Conservation (phyloP, 1,140 invertebrate genomes). For the Acyrthosiphon pisum region DNA sequence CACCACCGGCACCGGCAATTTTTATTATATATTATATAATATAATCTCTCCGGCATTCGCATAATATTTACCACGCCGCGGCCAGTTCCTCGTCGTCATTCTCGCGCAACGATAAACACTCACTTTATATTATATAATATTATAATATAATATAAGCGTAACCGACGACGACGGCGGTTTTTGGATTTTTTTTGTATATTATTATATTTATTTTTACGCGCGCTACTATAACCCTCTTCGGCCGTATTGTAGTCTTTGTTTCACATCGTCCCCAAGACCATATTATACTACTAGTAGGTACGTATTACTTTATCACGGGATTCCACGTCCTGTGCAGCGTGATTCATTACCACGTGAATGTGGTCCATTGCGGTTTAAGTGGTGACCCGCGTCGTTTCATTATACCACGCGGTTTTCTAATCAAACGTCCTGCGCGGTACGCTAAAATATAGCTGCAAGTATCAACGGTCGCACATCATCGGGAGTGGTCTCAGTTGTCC, state of each 20-base stretch:
- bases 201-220: neutral
- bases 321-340: neutral
- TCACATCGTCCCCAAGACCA: neutral
- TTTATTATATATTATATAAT: neutral
- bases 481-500: too few relatives aligned
- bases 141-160: neutral
- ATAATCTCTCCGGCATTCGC: neutral
- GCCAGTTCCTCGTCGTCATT: conserved; percentile 2
- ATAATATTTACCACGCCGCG: neutral
- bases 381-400: neutral
- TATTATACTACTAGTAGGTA: neutral
- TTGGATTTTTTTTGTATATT: neutral
- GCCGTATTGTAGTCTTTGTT: neutral
- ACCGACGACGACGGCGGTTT: neutral
- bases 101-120: conserved; percentile 24
- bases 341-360: neutral
- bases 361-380: neutral
- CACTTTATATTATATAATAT: neutral
- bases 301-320: neutral
- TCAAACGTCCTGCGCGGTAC: neutral
- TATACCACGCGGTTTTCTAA: neutral
- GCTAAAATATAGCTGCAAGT: neutral
- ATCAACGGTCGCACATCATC: too few relatives aligned
- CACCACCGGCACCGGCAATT: neutral
- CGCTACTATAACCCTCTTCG: neutral